These are phyloP conservation scores for Melanerpes formicivorus DNA, from an alignment of 2,113 vertebrate genomes.

Conservation along the genomic window DNA sequence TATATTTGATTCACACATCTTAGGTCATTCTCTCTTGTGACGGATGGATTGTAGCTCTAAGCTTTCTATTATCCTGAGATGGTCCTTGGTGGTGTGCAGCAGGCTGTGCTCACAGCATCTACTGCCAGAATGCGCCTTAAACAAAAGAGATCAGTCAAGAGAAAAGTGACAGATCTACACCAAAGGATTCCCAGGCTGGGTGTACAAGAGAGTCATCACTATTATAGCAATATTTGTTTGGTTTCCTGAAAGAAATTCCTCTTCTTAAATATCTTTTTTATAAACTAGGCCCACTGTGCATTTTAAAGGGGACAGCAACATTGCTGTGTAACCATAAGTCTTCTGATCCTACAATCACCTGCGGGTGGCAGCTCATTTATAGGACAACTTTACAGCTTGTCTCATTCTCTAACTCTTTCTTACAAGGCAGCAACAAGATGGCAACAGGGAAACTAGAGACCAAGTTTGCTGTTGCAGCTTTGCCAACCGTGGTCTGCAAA, in stretches of 20 bases:
- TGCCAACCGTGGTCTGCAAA: neutral
- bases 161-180: slow-evolving; percentile 27
- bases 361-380: neutral
- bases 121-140: slow-evolving; percentile 40
- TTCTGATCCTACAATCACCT: neutral
- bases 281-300: neutral
- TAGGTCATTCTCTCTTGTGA: slow-evolving; percentile 12
- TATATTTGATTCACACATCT: slow-evolving; percentile 23
- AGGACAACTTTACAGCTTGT: neutral
- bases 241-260: neutral
- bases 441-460: neutral
- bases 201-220: neutral
- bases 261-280: neutral
- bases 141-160: slow-evolving; percentile 43
- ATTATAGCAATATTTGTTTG: slow-evolving; percentile 8
- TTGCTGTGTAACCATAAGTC: neutral
- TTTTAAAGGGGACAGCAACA: neutral
- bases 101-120: slow-evolving; percentile 2
- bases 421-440: neutral
- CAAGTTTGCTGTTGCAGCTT: neutral
- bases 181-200: slow-evolving; percentile 12
- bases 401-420: neutral
- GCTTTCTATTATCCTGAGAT: slow-evolving; percentile 34
- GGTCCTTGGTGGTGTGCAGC: slow-evolving; percentile 10
- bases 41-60: slow-evolving; percentile 22